These are phyloP conservation scores for Bacillus rossius DNA, from an alignment of 1,140 invertebrate species.

Conservation along the genomic window DNA sequence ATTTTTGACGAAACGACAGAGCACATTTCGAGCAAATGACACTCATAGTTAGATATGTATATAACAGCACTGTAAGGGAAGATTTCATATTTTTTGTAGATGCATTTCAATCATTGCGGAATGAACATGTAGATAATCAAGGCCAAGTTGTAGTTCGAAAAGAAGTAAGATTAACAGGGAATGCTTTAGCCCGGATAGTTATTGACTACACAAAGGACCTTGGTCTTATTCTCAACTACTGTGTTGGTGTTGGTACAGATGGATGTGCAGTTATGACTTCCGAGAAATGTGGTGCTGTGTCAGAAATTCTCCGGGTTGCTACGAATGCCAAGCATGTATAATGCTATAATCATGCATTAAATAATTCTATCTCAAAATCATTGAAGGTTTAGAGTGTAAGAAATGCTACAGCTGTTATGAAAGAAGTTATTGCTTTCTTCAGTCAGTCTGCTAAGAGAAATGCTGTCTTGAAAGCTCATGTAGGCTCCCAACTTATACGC, in stretches of 20 bases:
- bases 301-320: conserved; percentile 17
- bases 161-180: no score
- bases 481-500: neutral
- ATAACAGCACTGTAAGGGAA: conserved; percentile 19
- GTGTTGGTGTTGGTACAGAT: conserved; percentile 25
- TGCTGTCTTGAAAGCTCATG: neutral
- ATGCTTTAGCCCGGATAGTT: no score
- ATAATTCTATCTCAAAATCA: conserved; percentile 23
- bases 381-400: conserved; percentile 10
- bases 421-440: conserved; percentile 12
- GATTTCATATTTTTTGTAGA: conserved; percentile 28
- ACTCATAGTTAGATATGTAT: conserved; percentile 25
- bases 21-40: conserved; percentile 27
- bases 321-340: conserved; percentile 22
- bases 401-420: conserved; percentile 9
- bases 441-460: conserved; percentile 7
- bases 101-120: conserved; percentile 8
- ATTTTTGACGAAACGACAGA: conserved; percentile 33
- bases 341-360: conserved; percentile 28
- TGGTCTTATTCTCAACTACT: conserved; percentile 20
- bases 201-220: conserved; percentile 16
- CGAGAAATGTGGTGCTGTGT: conserved; percentile 21
- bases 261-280: conserved; percentile 27
- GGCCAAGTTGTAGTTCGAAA: no score
- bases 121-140: no score